Evolutionary conservation across 53 echinoderm and acorn worm species (phyloP).

Genomic region (Crossaster papposus): DNA sequence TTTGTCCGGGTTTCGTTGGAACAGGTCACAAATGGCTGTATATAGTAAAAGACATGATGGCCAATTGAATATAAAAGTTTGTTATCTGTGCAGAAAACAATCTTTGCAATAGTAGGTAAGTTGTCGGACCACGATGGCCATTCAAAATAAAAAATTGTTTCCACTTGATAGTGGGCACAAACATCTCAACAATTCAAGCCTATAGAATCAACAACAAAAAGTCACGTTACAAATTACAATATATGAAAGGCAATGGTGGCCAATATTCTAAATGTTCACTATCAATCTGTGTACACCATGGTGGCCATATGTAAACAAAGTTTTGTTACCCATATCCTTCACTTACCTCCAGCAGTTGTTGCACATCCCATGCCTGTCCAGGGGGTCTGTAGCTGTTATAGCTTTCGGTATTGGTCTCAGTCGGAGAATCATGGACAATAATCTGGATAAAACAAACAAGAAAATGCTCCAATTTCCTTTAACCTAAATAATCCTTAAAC

Average conservation of each 20-base stretch:
- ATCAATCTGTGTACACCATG: too few species aligned
- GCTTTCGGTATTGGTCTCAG: conserved; percentile 7
- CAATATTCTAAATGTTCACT: not conserved
- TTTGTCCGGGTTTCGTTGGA: too few species aligned
- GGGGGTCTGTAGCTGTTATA: conserved; percentile 47
- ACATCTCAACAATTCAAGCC: not conserved
- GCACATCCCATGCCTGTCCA: conserved; percentile 76
- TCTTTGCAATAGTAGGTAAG: not conserved
- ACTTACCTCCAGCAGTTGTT: conserved; percentile 83
- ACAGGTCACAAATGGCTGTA: too few species aligned
- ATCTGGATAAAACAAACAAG: conserved; percentile 58
- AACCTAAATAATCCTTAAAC: too few species aligned
- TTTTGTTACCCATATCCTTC: not conserved
- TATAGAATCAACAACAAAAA: too few species aligned
- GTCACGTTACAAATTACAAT: too few species aligned
- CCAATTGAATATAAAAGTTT: not conserved
- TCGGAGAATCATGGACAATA: conserved; percentile 62
- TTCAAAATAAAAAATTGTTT: too few species aligned
- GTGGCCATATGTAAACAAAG: too few species aligned
- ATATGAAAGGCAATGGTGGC: too few species aligned
- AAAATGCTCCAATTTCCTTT: not conserved
- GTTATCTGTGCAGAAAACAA: not conserved
- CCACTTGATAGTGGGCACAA: not conserved
- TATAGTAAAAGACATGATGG: not conserved
- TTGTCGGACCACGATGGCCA: too few species aligned